A percentile compares a stretch with the other conserved stretches of the same genome.
Conservation (phyloP, 2,888 invertebrate genomes). For the Malachius bipustulatus region DNA sequence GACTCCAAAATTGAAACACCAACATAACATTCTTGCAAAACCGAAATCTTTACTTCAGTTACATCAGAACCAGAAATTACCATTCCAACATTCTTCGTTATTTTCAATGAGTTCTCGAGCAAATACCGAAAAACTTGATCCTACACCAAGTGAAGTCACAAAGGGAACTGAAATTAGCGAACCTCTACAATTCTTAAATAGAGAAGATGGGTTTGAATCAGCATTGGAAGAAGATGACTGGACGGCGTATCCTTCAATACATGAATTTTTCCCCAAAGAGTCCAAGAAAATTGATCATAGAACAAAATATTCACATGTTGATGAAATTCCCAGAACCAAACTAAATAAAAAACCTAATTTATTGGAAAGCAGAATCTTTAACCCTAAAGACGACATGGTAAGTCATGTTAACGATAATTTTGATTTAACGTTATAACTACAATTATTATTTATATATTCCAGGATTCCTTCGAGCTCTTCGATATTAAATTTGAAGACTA, state of each 20-base stretch:
- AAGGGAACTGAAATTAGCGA: background rate
- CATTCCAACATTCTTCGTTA: background rate
- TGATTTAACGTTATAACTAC: no score
- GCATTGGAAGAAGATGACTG: background rate
- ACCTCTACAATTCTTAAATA: background rate
- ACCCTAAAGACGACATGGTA: no score
- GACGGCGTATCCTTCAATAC: background rate
- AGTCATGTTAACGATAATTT: no score
- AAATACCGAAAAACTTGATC: background rate
- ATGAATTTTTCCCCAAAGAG: no score
- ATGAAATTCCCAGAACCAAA: no score
- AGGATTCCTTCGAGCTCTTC: background rate
- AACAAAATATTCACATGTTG: no score
- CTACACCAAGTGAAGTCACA: background rate
- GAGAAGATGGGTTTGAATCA: slow-evolving; percentile 3
- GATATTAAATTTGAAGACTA: background rate
- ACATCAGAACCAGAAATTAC: no score
- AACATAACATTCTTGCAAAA: no score
- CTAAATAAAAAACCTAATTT: no score
- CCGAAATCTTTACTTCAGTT: no score
- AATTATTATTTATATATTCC: background rate
- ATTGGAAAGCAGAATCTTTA: no score
- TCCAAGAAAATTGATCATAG: no score
- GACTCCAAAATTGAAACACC: background rate
- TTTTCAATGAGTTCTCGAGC: background rate